A percentile compares a stretch with the other conserved stretches of the same genome.
phyloP scores from a whole-genome alignment of 2,113 vertebrate genomes.

The Nyctereutes procyonoides region DNA sequence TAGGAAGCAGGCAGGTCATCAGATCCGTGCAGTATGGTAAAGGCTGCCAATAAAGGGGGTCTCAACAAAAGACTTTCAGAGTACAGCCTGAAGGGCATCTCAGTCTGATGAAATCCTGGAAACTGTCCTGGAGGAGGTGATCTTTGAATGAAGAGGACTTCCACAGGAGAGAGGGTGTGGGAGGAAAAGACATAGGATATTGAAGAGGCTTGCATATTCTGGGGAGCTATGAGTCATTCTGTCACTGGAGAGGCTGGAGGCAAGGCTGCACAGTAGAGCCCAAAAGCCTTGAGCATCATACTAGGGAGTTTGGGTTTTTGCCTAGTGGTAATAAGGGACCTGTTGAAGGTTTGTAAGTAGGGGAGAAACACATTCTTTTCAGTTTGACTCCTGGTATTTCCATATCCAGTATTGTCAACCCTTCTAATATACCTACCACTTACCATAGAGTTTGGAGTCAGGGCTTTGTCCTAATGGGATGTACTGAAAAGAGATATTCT shows the following conservation, averaged over 20 bases:
- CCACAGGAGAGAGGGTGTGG: neutral
- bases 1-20: neutral
- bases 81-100: neutral
- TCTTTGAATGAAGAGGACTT: neutral
- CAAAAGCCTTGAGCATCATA: neutral
- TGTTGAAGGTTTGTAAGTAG: neutral
- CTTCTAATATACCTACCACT: neutral
- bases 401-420: neutral
- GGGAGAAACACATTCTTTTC: neutral
- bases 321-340: neutral
- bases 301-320: neutral
- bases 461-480: neutral
- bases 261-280: neutral
- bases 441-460: neutral
- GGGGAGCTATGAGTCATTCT: neutral
- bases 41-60: neutral
- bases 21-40: neutral
- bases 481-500: neutral
- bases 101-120: slow-evolving; percentile 21
- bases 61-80: neutral
- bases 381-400: neutral
- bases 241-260: neutral
- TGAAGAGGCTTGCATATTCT: neutral
- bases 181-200: slow-evolving; percentile 20
- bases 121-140: slow-evolving; percentile 35